Evolutionary conservation across 2,888 invertebrate species (phyloP).

Genomic region (Polyommatus iphigenia): DNA sequence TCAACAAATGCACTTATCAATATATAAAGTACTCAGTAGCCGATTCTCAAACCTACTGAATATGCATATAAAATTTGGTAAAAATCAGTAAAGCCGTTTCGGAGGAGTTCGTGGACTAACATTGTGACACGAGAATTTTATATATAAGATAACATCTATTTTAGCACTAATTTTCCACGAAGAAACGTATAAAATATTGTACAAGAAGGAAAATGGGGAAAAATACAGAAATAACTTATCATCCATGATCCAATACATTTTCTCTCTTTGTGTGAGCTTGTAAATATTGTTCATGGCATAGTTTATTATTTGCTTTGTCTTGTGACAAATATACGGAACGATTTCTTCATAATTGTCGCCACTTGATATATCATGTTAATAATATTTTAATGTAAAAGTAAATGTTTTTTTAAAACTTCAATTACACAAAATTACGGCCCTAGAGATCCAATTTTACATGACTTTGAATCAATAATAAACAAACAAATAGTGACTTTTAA

Average conservation of each 20-base stretch:
- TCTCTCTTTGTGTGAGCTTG: constrained; percentile 30
- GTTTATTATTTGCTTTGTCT: constrained; percentile 31
- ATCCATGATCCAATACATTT: constrained; percentile 30
- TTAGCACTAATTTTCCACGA: neutral
- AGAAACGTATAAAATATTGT: neutral
- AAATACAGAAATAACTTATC: constrained; percentile 30
- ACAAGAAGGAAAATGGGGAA: constrained; percentile 20
- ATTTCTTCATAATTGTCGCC: constrained; percentile 29
- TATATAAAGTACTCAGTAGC: no score
- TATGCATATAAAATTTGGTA: no score
- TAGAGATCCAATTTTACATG: no score
- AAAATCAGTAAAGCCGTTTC: no score
- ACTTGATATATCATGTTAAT: constrained; percentile 10
- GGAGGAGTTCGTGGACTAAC: no score
- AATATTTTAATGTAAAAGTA: neutral
- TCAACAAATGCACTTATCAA: no score
- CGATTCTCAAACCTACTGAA: no score
- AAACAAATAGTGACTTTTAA: no score
- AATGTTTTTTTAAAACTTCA: no score
- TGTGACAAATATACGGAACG: constrained; percentile 25
- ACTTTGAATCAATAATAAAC: no score
- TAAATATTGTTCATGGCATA: constrained; percentile 29
- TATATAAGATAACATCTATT: neutral
- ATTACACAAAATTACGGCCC: no score
- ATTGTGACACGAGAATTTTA: no score